Evolutionary conservation across 23 tunicate species (phyloP).

Genomic region (Ciona savignyi): DNA sequence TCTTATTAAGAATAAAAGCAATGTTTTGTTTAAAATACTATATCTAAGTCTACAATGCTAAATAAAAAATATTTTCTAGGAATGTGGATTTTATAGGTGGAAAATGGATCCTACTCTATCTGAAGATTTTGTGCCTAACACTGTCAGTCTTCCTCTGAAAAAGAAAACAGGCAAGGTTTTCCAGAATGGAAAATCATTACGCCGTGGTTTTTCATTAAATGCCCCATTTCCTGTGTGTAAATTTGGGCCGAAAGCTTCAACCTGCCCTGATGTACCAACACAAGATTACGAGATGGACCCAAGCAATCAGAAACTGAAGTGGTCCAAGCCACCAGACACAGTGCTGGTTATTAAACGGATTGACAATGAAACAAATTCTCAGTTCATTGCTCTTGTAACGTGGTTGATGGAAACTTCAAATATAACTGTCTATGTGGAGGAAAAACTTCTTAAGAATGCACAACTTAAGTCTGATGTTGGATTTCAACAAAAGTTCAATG

Average conservation of each 20-base stretch:
- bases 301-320: slow-evolving; percentile 19
- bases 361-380: slow-evolving; percentile 20
- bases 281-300: background rate
- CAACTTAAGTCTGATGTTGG: background rate
- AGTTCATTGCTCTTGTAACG: slow-evolving; percentile 14
- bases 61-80: background rate
- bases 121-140: too few relatives aligned
- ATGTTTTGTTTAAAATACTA: too few relatives aligned
- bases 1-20: too few relatives aligned
- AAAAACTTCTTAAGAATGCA: slow-evolving; percentile 16
- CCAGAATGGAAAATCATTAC: too few relatives aligned
- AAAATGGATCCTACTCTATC: too few relatives aligned
- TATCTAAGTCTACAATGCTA: too few relatives aligned
- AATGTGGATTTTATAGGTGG: background rate
- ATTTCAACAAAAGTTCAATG: background rate
- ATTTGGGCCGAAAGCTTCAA: slow-evolving; percentile 57
- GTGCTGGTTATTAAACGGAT: slow-evolving; percentile 41
- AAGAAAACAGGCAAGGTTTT: too few relatives aligned
- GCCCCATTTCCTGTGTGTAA: slow-evolving; percentile 31
- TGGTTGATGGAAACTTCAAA: slow-evolving; percentile 28
- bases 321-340: slow-evolving; percentile 48
- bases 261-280: background rate
- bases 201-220: slow-evolving; percentile 24
- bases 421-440: slow-evolving; percentile 50
- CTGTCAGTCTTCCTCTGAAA: too few relatives aligned